A percentile compares a stretch with the other conserved stretches of the same genome.
Evolutionary conservation across 2,888 invertebrate species (phyloP).

Genomic region (Tetheella fluctuosa): DNA sequence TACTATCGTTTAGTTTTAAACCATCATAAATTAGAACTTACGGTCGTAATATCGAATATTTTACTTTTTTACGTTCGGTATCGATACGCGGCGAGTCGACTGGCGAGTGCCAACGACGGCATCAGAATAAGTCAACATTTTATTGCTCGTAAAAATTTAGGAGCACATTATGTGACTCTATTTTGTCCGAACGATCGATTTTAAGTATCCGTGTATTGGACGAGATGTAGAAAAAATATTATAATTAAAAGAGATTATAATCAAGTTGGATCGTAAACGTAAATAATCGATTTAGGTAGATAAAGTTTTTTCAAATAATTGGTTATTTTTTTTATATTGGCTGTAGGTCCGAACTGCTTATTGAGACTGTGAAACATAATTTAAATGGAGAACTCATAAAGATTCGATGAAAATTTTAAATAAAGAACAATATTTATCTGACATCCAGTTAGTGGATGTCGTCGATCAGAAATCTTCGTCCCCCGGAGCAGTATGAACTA

Average conservation of each 20-base stretch:
- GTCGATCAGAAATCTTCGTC: slow-evolving; percentile 1
- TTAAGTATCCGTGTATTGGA: slow-evolving; percentile 50
- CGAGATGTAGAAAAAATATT: slow-evolving; percentile 38
- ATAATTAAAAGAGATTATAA: slow-evolving; percentile 59
- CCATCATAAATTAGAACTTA: slow-evolving; percentile 78
- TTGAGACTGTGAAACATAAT: background rate
- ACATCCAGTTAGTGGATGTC: background rate
- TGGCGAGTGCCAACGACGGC: slow-evolving; percentile 37
- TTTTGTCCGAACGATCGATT: slow-evolving; percentile 59
- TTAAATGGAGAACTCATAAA: background rate
- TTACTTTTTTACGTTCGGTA: slow-evolving; percentile 64
- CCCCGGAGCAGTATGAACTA: slow-evolving; percentile 32
- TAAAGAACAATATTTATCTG: background rate
- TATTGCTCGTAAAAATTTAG: slow-evolving; percentile 80
- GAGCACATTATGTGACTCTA: slow-evolving; percentile 59
- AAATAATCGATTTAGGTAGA: slow-evolving; percentile 13
- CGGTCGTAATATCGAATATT: slow-evolving; percentile 79
- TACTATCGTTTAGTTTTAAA: slow-evolving; percentile 69
- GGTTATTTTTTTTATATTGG: slow-evolving; percentile 6
- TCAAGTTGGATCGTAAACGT: slow-evolving; percentile 50
- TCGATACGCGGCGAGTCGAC: slow-evolving; percentile 58
- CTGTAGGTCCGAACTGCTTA: background rate
- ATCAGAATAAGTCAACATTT: slow-evolving; percentile 76
- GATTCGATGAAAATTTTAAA: background rate
- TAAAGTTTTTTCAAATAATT: slow-evolving; percentile 9